Conservation (phyloP, 2,113 vertebrate species). For the Donacobius atricapilla region DNA sequence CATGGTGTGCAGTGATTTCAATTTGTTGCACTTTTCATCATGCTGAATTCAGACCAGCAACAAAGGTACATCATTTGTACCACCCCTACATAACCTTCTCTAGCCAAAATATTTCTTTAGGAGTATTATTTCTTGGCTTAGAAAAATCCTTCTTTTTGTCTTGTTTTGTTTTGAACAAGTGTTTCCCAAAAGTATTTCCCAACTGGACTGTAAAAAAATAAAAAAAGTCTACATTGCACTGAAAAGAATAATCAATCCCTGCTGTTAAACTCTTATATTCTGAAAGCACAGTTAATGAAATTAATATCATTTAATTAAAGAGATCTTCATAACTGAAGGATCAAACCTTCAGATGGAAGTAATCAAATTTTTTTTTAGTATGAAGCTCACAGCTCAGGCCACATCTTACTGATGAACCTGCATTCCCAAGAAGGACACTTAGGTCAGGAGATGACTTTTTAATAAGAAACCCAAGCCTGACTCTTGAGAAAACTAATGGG, state of each 20-base stretch:
- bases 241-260: slow-evolving; percentile 42
- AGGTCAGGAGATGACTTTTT: background rate
- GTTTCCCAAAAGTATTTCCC: slow-evolving; percentile 74
- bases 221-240: background rate
- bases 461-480: background rate
- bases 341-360: slow-evolving; percentile 31
- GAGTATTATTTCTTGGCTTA: slow-evolving; percentile 50
- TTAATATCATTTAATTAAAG: slow-evolving; percentile 47
- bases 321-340: background rate
- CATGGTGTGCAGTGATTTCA: background rate
- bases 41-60: background rate
- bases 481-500: background rate
- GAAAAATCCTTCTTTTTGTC: slow-evolving; percentile 10
- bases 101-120: slow-evolving; percentile 53
- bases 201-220: background rate
- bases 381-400: background rate
- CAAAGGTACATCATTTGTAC: slow-evolving; percentile 1
- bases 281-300: slow-evolving; percentile 51
- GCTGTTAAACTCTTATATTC: slow-evolving; percentile 18
- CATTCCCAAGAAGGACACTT: background rate
- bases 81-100: background rate
- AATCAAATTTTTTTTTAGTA: background rate
- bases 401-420: background rate
- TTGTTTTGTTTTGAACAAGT: slow-evolving; percentile 73
- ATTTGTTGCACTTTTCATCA: background rate